Percentiles rank a stretch among this genome's conserved stretches.
These are phyloP conservation scores for Caenorhabditis briggsae DNA, from an alignment of 1,140 invertebrate species.

Conservation along the genomic window DNA sequence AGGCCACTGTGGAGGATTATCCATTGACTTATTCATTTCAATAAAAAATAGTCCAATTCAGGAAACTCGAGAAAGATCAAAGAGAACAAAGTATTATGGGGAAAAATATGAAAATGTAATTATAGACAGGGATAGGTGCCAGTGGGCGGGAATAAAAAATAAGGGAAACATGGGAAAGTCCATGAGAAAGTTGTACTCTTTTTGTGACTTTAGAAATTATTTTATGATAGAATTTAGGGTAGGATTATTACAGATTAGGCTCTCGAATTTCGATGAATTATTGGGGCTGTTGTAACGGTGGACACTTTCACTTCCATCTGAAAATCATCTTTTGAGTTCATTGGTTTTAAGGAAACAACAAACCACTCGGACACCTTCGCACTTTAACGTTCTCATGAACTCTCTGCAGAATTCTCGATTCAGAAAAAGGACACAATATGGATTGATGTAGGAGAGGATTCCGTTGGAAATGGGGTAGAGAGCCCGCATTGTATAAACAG, in stretches of 20 bases:
- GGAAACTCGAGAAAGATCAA: neutral
- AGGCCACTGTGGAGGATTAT: conserved; percentile 5
- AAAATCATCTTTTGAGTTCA: neutral
- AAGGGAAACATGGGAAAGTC: conserved; percentile 27
- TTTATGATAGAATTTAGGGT: neutral
- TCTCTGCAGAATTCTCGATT: conserved; percentile 22
- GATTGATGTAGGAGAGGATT: conserved; percentile 20
- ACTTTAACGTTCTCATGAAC: conserved; percentile 23
- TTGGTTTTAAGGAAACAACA: neutral
- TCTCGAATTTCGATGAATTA: neutral
- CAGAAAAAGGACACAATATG: conserved; percentile 15
- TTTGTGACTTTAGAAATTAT: neutral
- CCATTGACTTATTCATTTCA: neutral
- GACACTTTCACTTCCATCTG: conserved; percentile 7
- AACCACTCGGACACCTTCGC: neutral
- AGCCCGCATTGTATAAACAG: conserved; percentile 29
- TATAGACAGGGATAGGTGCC: neutral
- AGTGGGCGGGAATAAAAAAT: neutral
- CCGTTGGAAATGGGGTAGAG: conserved; percentile 23
- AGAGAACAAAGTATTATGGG: neutral
- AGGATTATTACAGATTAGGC: neutral
- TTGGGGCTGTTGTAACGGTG: neutral
- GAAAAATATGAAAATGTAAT: conserved; percentile 3
- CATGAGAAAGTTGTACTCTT: neutral
- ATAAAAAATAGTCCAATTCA: neutral